A percentile compares a stretch with the other conserved stretches of the same genome.
Conservation (phyloP, 2,888 invertebrate genomes). For the Nemoura dubitans region DNA sequence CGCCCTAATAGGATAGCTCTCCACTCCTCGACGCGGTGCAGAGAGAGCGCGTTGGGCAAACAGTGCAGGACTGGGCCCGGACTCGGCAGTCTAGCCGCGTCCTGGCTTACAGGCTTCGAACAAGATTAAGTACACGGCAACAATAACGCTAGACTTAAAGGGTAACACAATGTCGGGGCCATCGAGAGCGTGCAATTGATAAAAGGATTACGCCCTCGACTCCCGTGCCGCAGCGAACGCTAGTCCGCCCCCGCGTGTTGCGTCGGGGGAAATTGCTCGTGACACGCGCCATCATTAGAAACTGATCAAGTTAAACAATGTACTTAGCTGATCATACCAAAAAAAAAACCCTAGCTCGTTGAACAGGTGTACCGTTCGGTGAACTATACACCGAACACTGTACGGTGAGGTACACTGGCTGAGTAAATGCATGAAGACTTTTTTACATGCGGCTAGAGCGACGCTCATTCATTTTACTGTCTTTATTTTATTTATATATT, state of each 20-base stretch:
- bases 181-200: constrained; percentile 25
- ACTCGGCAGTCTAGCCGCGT: background rate
- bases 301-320: background rate
- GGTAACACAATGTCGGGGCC: constrained; percentile 16
- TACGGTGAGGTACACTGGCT: too few species aligned
- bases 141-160: constrained; percentile 1
- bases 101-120: constrained; percentile 22
- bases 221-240: too few species aligned
- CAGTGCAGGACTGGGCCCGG: background rate
- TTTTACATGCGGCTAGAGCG: too few species aligned
- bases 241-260: too few species aligned
- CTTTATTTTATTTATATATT: too few species aligned
- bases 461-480: too few species aligned
- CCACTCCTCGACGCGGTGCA: background rate
- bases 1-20: background rate
- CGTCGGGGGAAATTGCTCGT: constrained; percentile 15
- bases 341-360: too few species aligned
- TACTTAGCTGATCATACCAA: background rate
- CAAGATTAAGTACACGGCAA: constrained; percentile 22
- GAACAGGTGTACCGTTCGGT: too few species aligned
- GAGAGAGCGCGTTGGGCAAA: too few species aligned
- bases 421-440: too few species aligned
- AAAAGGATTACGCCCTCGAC: constrained; percentile 35
- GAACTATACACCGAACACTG: too few species aligned
- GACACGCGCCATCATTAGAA: background rate